Evolutionary conservation across 1,140 invertebrate genomes (phyloP), one percentile per base, ranked within the genome.

Genomic region (Drosophila parvula): DNA sequence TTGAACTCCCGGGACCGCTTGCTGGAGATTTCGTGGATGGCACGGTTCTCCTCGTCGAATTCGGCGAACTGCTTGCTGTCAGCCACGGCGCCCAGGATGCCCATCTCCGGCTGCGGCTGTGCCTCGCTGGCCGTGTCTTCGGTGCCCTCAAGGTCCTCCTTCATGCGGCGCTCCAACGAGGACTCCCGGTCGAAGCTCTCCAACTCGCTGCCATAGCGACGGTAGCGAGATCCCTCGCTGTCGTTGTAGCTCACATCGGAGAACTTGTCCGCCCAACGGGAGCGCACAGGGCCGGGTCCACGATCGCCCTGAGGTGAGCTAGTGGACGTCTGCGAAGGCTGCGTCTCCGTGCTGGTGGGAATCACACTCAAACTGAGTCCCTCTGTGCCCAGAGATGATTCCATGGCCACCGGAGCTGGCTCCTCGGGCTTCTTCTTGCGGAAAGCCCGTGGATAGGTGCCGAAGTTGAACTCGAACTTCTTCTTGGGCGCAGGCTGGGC

Each of bases 401-500:
- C 90, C 41, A 82, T 51, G 16, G 74, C 75, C 8, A 57, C 47
- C 0, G 67, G 45, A n/a, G 45, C 55, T 0, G 79, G 53, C 58
- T 94, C 93, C 67, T 93, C 92, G 10, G 93, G 92, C 70, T 93
- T 94, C 73, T 95, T 95, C 69, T 93, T 94, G 43, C 94, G 94
- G 79, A 97, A 96, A 36, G 96, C 93, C 58, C 96, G 93, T 1
- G 96, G 96, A 91, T 95, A 96, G 0, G 96, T 96, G 73, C 94
- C 94, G 64, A 96, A 95, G 85, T 96, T 95, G 90, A 96, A 96
- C 30, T 95, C 94, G 44, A 94, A 95, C 86, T 92, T 94, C 92
- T 93, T 93, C 86, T 92, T 94, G 71, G 58, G 88, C 38, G 85
- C 85, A 10, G 92, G 91, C 63, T 67, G 70, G 2, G 86, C 84